Conservation (phyloP, 2,113 vertebrate genomes). For the human (Homo sapiens) region DNA sequence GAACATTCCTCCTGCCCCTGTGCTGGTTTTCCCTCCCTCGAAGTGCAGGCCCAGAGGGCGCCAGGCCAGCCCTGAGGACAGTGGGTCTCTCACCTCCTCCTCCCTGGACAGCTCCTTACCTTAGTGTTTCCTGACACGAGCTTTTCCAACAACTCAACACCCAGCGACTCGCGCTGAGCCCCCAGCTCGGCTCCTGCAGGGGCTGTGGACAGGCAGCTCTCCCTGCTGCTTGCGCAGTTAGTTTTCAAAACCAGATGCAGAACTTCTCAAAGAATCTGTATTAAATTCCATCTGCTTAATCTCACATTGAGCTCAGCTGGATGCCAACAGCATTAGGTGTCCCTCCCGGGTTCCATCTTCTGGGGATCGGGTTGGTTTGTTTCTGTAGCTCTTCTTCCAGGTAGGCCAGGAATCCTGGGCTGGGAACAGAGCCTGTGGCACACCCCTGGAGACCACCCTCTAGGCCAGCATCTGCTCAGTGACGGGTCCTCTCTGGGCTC, state of each 20-base stretch:
- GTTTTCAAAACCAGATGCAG: neutral
- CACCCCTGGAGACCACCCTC: neutral
- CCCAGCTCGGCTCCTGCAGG: neutral
- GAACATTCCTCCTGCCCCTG: neutral
- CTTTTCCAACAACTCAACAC: neutral
- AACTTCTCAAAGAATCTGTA: neutral
- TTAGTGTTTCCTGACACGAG: neutral
- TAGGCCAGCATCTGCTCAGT: neutral
- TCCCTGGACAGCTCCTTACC: neutral
- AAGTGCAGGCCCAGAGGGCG: neutral
- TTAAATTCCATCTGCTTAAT: neutral
- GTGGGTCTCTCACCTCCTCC: neutral
- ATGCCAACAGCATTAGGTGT: accelerated
- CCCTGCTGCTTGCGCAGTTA: neutral
- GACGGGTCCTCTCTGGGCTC: neutral
- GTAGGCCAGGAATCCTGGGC: neutral
- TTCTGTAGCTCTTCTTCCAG: neutral
- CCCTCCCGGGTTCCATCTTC: neutral
- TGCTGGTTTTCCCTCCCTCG: neutral
- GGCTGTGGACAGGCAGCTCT: neutral
- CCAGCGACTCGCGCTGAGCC: accelerated
- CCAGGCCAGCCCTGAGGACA: neutral
- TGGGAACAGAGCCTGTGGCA: neutral
- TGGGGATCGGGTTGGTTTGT: neutral
- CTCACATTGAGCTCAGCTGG: neutral